Conservation (phyloP, 1,140 invertebrate species). For the Ceratosolen solmsi region DNA sequence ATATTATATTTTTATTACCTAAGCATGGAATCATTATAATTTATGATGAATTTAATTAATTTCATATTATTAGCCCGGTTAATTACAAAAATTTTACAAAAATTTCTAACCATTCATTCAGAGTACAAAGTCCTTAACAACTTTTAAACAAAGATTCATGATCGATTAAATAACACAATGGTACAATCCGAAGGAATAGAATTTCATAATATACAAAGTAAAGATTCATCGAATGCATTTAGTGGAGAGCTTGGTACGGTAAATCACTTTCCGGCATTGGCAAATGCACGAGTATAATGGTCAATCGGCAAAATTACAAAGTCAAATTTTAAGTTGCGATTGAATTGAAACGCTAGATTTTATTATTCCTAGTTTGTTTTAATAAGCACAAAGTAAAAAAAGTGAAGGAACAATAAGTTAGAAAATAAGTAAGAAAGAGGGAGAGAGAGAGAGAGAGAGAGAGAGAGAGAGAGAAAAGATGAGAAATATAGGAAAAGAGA, state of each 20-base stretch:
- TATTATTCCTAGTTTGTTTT: background rate
- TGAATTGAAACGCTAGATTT: background rate
- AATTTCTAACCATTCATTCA: too few relatives aligned
- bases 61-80: too few relatives aligned
- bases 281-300: background rate
- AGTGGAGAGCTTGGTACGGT: background rate
- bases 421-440: background rate
- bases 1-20: too few relatives aligned
- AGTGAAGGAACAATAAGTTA: background rate
- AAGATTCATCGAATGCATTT: background rate
- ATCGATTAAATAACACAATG: background rate
- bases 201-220: background rate
- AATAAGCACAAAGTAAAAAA: too few relatives aligned
- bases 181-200: background rate
- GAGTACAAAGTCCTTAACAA: background rate
- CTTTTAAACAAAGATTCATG: background rate
- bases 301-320: conserved; percentile 7
- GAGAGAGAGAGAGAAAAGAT: background rate
- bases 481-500: background rate
- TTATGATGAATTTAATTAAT: too few relatives aligned
- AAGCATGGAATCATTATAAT: too few relatives aligned
- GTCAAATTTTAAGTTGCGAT: background rate
- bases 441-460: background rate
- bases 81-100: too few relatives aligned
- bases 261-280: background rate